Evolutionary conservation across 2,888 invertebrate species (phyloP).

Genomic region (Eupeodes luniger): DNA sequence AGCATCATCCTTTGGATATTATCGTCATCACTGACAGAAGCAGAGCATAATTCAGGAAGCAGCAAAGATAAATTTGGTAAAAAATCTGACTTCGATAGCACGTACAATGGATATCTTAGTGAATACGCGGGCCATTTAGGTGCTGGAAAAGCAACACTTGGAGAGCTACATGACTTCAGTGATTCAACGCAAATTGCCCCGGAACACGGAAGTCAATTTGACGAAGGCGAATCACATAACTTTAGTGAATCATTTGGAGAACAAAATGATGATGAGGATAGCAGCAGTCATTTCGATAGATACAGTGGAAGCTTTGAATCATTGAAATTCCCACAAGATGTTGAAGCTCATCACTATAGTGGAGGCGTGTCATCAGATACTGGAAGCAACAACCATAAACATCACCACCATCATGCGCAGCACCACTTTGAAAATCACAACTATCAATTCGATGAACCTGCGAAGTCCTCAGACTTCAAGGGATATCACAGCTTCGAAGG

Average conservation of each 20-base stretch:
- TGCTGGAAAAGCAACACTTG: slow-evolving; percentile 50
- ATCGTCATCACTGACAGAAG: slow-evolving; percentile 41
- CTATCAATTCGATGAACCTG: slow-evolving; percentile 46
- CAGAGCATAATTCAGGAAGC: slow-evolving; percentile 56
- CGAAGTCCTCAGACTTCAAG: slow-evolving; percentile 36
- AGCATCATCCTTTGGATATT: slow-evolving; percentile 54
- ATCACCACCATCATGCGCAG: slow-evolving; percentile 21
- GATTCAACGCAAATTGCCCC: slow-evolving; percentile 42
- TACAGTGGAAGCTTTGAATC: slow-evolving; percentile 50
- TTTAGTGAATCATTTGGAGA: slow-evolving; percentile 44
- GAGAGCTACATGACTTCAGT: slow-evolving; percentile 55
- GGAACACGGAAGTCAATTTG: slow-evolving; percentile 71
- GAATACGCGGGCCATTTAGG: slow-evolving; percentile 65
- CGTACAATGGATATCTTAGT: slow-evolving; percentile 55
- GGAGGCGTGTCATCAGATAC: slow-evolving; percentile 16
- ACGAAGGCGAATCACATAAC: slow-evolving; percentile 40
- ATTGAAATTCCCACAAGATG: slow-evolving; percentile 61
- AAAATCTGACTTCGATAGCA: slow-evolving; percentile 51
- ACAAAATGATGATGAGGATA: slow-evolving; percentile 35
- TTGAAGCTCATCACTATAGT: slow-evolving; percentile 62
- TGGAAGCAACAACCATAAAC: background rate
- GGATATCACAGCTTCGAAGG: slow-evolving; percentile 38
- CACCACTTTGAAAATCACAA: slow-evolving; percentile 23
- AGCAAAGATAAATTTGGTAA: slow-evolving; percentile 53
- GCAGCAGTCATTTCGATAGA: slow-evolving; percentile 32